Evolutionary conservation across 2,113 vertebrate genomes (phyloP).

Genomic region (Myanophis thanlyinensis): DNA sequence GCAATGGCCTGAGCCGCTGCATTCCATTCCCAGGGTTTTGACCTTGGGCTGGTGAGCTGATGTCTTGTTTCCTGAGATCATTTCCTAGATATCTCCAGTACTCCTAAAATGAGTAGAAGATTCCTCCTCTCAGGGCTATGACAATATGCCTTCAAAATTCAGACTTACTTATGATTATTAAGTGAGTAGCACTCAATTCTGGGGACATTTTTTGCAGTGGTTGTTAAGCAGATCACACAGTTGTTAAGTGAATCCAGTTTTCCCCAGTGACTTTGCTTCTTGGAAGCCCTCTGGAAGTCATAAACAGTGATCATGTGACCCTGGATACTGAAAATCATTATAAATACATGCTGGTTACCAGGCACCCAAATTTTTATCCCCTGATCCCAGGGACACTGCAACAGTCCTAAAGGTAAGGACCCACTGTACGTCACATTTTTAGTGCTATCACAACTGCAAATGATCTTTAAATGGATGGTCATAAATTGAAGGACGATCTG

Average conservation of each 20-base stretch:
- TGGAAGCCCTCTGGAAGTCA: neutral
- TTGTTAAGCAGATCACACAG: neutral
- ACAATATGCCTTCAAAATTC: neutral
- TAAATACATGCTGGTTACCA: neutral
- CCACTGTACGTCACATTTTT: neutral
- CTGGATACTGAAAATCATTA: neutral
- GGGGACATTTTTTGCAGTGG: neutral
- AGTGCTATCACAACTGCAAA: neutral
- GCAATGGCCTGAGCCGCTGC: too few species aligned
- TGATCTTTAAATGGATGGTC: neutral
- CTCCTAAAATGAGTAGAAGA: neutral
- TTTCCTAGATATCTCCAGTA: neutral
- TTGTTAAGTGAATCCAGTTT: neutral
- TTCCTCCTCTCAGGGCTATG: neutral
- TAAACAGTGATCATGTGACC: neutral
- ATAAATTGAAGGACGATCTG: neutral
- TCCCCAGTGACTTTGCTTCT: neutral
- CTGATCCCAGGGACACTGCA: neutral
- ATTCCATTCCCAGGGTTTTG: too few species aligned
- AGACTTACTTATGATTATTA: too few species aligned
- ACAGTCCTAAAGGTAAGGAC: neutral
- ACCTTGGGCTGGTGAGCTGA: too few species aligned
- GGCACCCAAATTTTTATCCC: neutral
- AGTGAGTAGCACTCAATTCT: neutral
- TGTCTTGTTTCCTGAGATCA: neutral